Evolutionary conservation across 2,113 vertebrate species (phyloP), one percentile per base, ranked within the genome.

Genomic region (Tragelaphus strepsiceros): DNA sequence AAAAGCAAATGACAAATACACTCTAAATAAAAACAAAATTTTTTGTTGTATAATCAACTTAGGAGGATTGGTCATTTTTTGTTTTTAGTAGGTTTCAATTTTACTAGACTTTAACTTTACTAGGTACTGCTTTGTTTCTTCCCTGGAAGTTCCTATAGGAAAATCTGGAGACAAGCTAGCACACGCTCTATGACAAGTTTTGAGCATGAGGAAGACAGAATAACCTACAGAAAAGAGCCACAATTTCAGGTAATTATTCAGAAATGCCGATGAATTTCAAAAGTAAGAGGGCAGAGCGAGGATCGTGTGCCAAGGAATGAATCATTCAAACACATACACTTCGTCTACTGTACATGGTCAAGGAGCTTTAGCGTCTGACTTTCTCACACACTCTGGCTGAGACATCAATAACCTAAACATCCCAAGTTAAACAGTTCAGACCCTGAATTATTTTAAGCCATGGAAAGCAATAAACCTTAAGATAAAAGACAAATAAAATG

Each of bases 11-110:
- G 4, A 85, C 14, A 62, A 84, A 82, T 53, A 82, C 88, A 83
- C 2, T 46, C 46, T 71, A 82, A 90, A 32, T 89, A 81, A 91
- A 91, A 80, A 61, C 10, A 64, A 5, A 53, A 91, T 91, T 82
- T 98, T 98, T 98, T 98, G 94, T 96, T 98, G 93, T 51, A 97
- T 93, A 87, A 97, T 95, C 96, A 98, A 84, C 62, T 96, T 95
- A 74, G 94, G 98, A 97, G 98, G 94, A 97, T 98, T 98, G 85
- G 39, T 94, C 84, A 98, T 98, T 94, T 98, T 95, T 81, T 97
- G 0, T 97, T 94, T 58, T 85, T 26, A 49, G 30, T 58, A 58
- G 51, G 58, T 26, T 85, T 85, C 32, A 84, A 3, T 56, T 56
- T 56, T 56, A 83, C 32, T 83, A 26, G n/a, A 56, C 39, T 83